phyloP scores from a whole-genome alignment of 2,113 vertebrate genomes.

The Dipodomys ordii region DNA sequence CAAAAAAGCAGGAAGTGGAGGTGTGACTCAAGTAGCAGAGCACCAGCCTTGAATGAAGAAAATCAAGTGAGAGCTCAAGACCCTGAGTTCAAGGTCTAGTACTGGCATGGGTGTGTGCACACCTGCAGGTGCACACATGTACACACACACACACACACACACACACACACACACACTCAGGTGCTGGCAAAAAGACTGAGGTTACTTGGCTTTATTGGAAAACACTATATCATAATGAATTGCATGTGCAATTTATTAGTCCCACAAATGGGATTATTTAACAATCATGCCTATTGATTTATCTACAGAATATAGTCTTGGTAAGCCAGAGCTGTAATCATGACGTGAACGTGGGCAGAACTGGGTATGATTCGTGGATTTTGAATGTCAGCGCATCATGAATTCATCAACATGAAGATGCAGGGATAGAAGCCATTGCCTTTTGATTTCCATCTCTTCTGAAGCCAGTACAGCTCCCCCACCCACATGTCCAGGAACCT shows the following conservation, averaged over 20 bases:
- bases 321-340: constrained; percentile 61
- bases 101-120: no score
- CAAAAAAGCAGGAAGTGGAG: no score
- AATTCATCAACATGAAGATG: constrained; percentile 62
- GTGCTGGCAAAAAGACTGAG: not conserved
- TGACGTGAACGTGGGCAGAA: constrained; percentile 48
- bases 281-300: constrained; percentile 55
- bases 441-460: constrained; percentile 7
- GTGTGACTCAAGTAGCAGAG: no score
- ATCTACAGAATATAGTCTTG: constrained; percentile 44
- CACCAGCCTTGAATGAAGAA: no score
- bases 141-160: not conserved
- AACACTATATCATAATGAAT: constrained; percentile 53
- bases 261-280: constrained; percentile 44
- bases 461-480: not conserved
- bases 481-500: not conserved
- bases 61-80: no score
- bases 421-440: constrained; percentile 39
- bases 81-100: no score
- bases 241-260: constrained; percentile 32
- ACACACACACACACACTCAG: not conserved
- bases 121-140: no score
- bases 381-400: constrained; percentile 52
- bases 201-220: constrained; percentile 53
- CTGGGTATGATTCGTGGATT: constrained; percentile 32